Percentiles rank a stretch among this genome's conserved stretches.
phyloP scores from a whole-genome alignment of 2,797 vertebrate genomes.

The Girardinus metallicus region DNA sequence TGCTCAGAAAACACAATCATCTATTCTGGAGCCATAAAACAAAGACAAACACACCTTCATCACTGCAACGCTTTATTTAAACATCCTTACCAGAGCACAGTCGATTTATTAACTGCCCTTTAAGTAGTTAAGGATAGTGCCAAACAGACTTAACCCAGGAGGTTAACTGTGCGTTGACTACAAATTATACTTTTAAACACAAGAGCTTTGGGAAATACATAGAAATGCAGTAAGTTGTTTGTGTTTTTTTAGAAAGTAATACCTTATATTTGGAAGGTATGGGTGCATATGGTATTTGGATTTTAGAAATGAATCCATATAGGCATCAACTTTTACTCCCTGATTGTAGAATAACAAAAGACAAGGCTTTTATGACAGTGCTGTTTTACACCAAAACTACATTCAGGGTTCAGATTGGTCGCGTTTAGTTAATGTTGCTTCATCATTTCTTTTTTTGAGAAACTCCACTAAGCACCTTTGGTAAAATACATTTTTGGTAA shows the following conservation, averaged over 20 bases:
- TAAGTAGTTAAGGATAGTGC: neutral
- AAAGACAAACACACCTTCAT: slow-evolving; percentile 49
- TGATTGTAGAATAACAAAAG: neutral
- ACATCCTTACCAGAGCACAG: slow-evolving; percentile 22
- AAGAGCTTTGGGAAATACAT: slow-evolving; percentile 11
- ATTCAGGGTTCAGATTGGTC: neutral
- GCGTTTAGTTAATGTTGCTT: slow-evolving; percentile 1
- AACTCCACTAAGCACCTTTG: neutral
- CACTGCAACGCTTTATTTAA: slow-evolving; percentile 23
- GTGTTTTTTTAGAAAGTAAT: neutral
- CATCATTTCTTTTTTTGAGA: neutral
- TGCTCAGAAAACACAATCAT: slow-evolving; percentile 50
- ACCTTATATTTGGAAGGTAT: neutral
- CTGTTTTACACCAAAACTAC: neutral
- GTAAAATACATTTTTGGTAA: slow-evolving; percentile 4
- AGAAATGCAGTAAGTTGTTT: neutral
- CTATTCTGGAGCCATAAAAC: slow-evolving; percentile 45
- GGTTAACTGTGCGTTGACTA: slow-evolving; percentile 8
- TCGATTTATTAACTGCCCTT: slow-evolving; percentile 2
- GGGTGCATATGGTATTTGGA: neutral
- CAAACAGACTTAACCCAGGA: slow-evolving; percentile 12
- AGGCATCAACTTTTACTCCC: slow-evolving; percentile 31
- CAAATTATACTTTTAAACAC: slow-evolving; percentile 21
- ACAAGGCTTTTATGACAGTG: neutral
- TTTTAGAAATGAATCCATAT: neutral